A percentile compares a stretch with the other conserved stretches of the same genome.
Evolutionary conservation across 2,113 vertebrate genomes (phyloP).

Genomic region (Ranitomeya imitator): DNA sequence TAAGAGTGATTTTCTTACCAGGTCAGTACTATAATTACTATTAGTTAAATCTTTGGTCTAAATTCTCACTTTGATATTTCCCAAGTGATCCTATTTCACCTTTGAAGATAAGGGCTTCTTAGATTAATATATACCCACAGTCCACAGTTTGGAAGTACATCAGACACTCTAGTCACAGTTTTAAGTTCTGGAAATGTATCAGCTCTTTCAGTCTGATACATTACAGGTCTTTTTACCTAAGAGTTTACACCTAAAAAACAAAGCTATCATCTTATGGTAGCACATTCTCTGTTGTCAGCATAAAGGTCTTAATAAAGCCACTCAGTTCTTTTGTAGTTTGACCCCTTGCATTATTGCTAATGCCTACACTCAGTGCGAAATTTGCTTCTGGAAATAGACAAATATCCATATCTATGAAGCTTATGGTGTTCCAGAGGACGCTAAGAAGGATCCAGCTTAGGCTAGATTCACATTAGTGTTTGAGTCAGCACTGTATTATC

Average conservation of each 20-base stretch:
- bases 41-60: conserved; percentile 1
- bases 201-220: background rate
- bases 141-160: conserved; percentile 10
- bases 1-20: background rate
- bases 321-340: background rate
- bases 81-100: conserved; percentile 3
- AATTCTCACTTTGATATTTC: conserved; percentile 23
- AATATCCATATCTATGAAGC: too few relatives aligned
- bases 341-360: too few relatives aligned
- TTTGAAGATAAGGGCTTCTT: conserved; percentile 29
- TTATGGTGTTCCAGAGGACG: too few relatives aligned
- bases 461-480: too few relatives aligned
- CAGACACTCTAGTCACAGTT: background rate
- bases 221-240: background rate
- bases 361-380: background rate
- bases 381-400: too few relatives aligned
- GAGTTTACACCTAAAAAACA: background rate
- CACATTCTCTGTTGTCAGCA: background rate
- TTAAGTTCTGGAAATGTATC: background rate
- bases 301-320: too few relatives aligned
- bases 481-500: too few relatives aligned
- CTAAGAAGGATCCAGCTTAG: too few relatives aligned
- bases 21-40: background rate
- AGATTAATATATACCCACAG: conserved; percentile 12
- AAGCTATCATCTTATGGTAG: background rate